Percentiles rank a stretch among this genome's conserved stretches.
These are phyloP conservation scores for Gonatopus flavifemur DNA, from an alignment of 1,140 invertebrate genomes.

Conservation along the genomic window DNA sequence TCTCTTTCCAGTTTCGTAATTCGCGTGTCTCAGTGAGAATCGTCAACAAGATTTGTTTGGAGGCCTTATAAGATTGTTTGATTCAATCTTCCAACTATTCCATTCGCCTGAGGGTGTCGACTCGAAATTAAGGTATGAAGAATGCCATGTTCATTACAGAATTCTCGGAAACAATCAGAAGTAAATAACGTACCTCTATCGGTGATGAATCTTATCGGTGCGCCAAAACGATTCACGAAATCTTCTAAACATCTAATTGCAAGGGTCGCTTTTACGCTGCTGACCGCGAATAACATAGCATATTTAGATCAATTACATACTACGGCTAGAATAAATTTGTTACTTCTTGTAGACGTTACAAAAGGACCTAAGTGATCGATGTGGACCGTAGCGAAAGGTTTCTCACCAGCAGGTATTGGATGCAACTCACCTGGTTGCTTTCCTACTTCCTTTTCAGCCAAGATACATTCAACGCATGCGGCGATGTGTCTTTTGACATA, in stretches of 20 bases:
- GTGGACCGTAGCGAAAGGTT: constrained; percentile 41
- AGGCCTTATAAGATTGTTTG: too few species aligned
- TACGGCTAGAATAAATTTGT: constrained; percentile 27
- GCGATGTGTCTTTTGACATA: constrained; percentile 8
- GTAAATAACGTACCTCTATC: constrained; percentile 39
- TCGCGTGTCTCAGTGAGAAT: too few species aligned
- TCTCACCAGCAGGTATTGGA: constrained; percentile 29
- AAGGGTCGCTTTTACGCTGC: constrained; percentile 18
- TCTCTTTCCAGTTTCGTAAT: too few species aligned
- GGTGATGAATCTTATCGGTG: constrained; percentile 31
- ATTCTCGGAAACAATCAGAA: constrained; percentile 18
- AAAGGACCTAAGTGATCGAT: constrained; percentile 36
- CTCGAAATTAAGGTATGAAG: too few species aligned
- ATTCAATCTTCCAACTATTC: too few species aligned
- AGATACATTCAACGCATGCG: neutral
- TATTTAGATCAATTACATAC: constrained; percentile 40
- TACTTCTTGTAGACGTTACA: constrained; percentile 14
- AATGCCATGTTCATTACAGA: too few species aligned
- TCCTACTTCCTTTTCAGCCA: constrained; percentile 4
- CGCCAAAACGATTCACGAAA: constrained; percentile 28
- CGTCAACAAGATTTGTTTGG: too few species aligned
- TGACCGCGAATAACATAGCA: constrained; percentile 31
- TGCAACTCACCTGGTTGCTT: constrained; percentile 27
- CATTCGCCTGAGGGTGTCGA: too few species aligned
- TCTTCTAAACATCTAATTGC: constrained; percentile 17